Percentiles rank a stretch among this genome's conserved stretches.
Conservation (phyloP, 2,797 vertebrate species). For the Amniataba percoides region DNA sequence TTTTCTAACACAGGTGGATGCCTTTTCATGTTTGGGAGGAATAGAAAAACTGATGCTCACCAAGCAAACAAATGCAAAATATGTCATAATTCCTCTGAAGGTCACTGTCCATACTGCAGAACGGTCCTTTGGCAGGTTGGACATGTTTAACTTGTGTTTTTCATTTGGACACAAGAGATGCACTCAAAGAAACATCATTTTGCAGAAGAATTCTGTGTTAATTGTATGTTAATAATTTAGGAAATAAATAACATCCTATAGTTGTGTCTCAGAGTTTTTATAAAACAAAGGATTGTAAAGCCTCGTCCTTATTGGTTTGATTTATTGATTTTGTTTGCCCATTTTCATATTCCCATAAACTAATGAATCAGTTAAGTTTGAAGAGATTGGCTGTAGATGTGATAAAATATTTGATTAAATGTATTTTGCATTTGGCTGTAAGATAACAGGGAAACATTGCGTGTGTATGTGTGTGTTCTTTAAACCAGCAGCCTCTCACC, state of each 20-base stretch:
- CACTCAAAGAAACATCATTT: neutral
- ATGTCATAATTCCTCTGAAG: neutral
- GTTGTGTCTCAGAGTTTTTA: too few species aligned
- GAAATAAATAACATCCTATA: neutral
- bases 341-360: neutral
- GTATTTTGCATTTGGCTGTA: neutral
- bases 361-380: too few species aligned
- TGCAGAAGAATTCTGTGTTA: neutral
- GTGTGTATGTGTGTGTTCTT: slow-evolving; percentile 19
- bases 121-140: too few species aligned
- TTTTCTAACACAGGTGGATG: neutral
- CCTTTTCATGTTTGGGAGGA: too few species aligned
- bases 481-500: slow-evolving; percentile 65
- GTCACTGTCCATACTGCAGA: neutral
- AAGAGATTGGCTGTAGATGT: neutral
- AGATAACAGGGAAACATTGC: neutral
- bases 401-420: neutral
- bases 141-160: neutral
- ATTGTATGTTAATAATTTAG: neutral
- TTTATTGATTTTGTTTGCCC: too few species aligned
- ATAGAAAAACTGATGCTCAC: too few species aligned
- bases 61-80: too few species aligned
- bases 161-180: neutral
- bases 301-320: too few species aligned
- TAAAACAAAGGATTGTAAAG: too few species aligned